Conservation (phyloP, 2,113 vertebrate species). For the Genyomyrus donnyi region DNA sequence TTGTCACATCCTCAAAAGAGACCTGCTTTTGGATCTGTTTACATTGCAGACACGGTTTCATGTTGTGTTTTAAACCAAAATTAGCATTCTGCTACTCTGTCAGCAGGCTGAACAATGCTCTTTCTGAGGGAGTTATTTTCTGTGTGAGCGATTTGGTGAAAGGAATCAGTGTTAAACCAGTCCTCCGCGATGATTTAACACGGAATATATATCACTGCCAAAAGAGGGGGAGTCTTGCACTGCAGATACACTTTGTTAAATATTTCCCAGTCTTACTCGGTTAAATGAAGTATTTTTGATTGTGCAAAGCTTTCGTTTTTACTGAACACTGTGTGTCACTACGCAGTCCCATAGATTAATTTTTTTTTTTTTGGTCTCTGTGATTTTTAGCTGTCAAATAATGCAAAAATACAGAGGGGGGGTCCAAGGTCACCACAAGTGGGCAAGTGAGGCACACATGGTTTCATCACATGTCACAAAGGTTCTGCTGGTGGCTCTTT, state of each 20-base stretch:
- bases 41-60: neutral
- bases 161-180: neutral
- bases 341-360: neutral
- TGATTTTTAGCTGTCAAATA: neutral
- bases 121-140: slow-evolving; percentile 1
- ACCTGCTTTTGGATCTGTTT: neutral
- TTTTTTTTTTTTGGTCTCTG: neutral
- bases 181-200: neutral
- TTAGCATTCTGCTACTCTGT: slow-evolving; percentile 10
- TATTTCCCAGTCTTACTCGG: neutral
- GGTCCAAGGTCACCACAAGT: neutral
- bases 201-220: neutral
- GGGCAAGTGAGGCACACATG: neutral
- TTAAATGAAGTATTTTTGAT: neutral
- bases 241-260: neutral
- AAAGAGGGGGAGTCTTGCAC: neutral
- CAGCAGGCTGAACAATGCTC: neutral
- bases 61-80: neutral
- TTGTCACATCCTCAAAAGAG: slow-evolving; percentile 5
- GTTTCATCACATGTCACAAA: neutral
- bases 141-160: neutral
- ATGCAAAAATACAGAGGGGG: neutral
- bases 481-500: neutral
- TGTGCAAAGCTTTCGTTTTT: neutral
- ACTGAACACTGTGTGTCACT: neutral